Base-by-base conservation (phyloP, 2,888 invertebrate species). In the Monopis laevigella region DNA sequence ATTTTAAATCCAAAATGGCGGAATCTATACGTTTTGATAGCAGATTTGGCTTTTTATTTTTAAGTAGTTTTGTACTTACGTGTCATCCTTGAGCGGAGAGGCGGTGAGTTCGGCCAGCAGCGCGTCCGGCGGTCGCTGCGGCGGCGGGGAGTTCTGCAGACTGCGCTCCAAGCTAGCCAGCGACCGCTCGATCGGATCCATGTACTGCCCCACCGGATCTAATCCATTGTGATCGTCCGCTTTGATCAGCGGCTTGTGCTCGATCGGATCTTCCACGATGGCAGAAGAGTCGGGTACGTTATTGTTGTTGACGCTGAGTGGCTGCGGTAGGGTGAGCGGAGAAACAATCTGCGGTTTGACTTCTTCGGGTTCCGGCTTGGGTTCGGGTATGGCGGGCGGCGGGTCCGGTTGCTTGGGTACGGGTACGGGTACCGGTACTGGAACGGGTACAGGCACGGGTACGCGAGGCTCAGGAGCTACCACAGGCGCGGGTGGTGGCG, bases 121-220 rank as follows among this genome's bases (percentile, higher is more conserved):
- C 72, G 47, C 70, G 78, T 21, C 80, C 75, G n/a, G n/a, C n/a
- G n/a, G n/a, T n/a, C n/a, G n/a, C n/a, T n/a, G n/a, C n/a, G n/a
- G n/a, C n/a, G n/a, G n/a, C n/a, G n/a, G n/a, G n/a, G n/a, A n/a
- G n/a, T n/a, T n/a, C n/a, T n/a, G n/a, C n/a, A 84, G 70, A 48
- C 82, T 84, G 39, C 87, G 84, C 65, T 89, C 89, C 50, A 89
- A 70, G 52, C 85, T 88, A 36, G 88, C 88, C 53, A 89, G 72
- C 41, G 88, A 87, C 51, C 88, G 84, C 65, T 89, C 89, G 52
- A 89, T 80, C 13, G 88, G 88, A 64, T 89, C 88, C 43, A 87
- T 85, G 14, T 77, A 74, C 5, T 73, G 47, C 45, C 78, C 78
- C 2, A 71, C 54, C 48, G 74, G 78, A 43, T 78, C 78, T 35